These are phyloP conservation scores for Silvanus unidentatus DNA, from an alignment of 2,888 invertebrate genomes.

Conservation along the genomic window DNA sequence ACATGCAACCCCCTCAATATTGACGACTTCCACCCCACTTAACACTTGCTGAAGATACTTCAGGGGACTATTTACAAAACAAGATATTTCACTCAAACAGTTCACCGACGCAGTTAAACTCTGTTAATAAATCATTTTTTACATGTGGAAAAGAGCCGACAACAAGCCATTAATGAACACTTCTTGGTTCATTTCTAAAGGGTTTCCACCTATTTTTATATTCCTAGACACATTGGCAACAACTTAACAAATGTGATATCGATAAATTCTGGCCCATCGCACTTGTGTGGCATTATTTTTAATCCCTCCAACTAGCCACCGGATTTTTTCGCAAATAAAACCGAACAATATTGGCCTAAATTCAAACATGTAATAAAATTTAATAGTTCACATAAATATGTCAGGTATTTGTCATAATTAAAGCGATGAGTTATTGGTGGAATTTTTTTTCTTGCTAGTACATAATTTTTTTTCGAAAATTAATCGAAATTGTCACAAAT, in stretches of 20 bases:
- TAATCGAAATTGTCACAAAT: not conserved
- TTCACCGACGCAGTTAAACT: not conserved
- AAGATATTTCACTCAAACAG: slow-evolving; percentile 1
- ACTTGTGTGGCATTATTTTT: not conserved
- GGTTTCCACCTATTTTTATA: too few relatives aligned
- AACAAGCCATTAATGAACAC: not conserved
- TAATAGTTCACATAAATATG: slow-evolving; percentile 31
- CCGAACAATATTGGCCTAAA: not conserved
- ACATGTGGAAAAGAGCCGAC: not conserved
- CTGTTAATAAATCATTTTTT: not conserved
- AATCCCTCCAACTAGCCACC: too few relatives aligned
- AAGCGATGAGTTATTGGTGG: slow-evolving; percentile 25
- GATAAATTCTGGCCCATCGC: too few relatives aligned
- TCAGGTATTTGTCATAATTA: slow-evolving; percentile 25
- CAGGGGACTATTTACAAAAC: not conserved
- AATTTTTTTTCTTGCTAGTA: slow-evolving; percentile 13
- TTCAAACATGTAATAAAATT: slow-evolving; percentile 26
- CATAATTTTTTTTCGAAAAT: slow-evolving; percentile 1
- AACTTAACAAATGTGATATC: too few relatives aligned
- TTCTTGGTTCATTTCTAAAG: too few relatives aligned
- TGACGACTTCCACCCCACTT: slow-evolving; percentile 29
- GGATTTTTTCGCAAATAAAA: not conserved
- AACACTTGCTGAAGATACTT: slow-evolving; percentile 21
- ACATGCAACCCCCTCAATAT: too few relatives aligned
- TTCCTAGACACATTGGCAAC: too few relatives aligned